Evolutionary conservation across 2,888 invertebrate species (phyloP), one percentile per base, ranked within the genome.

Genomic region (Chironomus riparius): DNA sequence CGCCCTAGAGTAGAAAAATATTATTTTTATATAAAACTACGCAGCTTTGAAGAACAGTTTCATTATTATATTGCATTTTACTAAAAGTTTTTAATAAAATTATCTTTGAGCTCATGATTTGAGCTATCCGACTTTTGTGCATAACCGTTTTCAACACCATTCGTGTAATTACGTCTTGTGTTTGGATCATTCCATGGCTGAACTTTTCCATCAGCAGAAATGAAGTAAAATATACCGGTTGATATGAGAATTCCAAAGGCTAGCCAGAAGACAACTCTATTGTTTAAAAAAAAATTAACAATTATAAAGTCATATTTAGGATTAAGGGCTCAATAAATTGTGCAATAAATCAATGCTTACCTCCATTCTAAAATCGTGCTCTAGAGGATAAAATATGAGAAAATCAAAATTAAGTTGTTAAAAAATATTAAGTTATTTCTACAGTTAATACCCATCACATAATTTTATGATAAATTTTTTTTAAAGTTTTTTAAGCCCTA

Each of bases 161-260:
- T 38, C 10, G 47, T 24, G 7, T 10, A 6, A 12, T 21, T 47
- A 2, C 18, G 69, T 3, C 18, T n/a, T 5, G 3, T 5, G 3
- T 68, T 74, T 24, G 68, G 56, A 61, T 69, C 61, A 38, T 76
- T 76, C 56, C 48, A 76, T 50, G 24, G 6, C 48, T 76, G 76
- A 24, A 76, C 21, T 76, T 76, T 69, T 28, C 76, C 76, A 24
- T 76, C 69, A 56, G 76, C 76, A 69, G 28, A 76, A 12, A 69
- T 68, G 28, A 76, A 22, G 15, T 76, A 76, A 21, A 76, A 68
- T 6, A 76, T n/a, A 5, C 76, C 69, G 7, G 76, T 76, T 50
- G 24, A 69, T 15, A 69, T 50, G 7, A 76, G 56, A 28, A 76
- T 56, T 69, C 56, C 68, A 69, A 76, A 76, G 3, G 56, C 69